A percentile compares a stretch with the other conserved stretches of the same genome.
These are phyloP conservation scores for Pheucticus melanocephalus DNA, from an alignment of 2,113 vertebrate genomes.

Conservation along the genomic window DNA sequence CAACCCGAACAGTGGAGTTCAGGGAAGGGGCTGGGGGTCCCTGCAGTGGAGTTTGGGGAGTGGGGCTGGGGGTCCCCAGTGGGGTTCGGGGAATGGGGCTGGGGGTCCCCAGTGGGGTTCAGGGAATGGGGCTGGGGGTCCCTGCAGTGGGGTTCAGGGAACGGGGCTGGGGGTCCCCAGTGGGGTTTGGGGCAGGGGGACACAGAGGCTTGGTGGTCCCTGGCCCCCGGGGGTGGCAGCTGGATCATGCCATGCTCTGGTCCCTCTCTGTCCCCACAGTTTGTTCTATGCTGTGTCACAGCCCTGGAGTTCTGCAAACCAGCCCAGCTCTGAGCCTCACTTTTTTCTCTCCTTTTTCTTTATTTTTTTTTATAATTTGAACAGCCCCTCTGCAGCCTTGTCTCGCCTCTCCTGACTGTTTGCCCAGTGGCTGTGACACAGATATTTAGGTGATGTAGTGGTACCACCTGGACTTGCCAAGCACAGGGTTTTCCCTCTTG, in stretches of 20 bases:
- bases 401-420: rapidly evolving
- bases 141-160: too few relatives aligned
- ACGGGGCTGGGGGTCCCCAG: too few relatives aligned
- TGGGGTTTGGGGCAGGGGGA: neutral
- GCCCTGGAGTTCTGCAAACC: neutral
- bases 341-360: too few relatives aligned
- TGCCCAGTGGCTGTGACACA: rapidly evolving
- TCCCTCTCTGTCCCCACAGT: rapidly evolving
- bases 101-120: too few relatives aligned
- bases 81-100: too few relatives aligned
- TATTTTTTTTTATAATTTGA: neutral
- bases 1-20: neutral
- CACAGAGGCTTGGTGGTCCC: too few relatives aligned
- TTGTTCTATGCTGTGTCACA: neutral
- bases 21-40: too few relatives aligned
- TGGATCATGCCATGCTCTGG: rapidly evolving
- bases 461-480: neutral
- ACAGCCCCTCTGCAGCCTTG: rapidly evolving
- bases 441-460: rapidly evolving
- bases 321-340: rapidly evolving
- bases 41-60: too few relatives aligned
- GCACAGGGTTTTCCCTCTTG: rapidly evolving
- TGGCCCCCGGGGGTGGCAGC: neutral
- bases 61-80: too few relatives aligned
- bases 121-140: too few relatives aligned